A percentile compares a stretch with the other conserved stretches of the same genome.
Conservation (phyloP, 2,888 invertebrate genomes). For the Acronicta alni region DNA sequence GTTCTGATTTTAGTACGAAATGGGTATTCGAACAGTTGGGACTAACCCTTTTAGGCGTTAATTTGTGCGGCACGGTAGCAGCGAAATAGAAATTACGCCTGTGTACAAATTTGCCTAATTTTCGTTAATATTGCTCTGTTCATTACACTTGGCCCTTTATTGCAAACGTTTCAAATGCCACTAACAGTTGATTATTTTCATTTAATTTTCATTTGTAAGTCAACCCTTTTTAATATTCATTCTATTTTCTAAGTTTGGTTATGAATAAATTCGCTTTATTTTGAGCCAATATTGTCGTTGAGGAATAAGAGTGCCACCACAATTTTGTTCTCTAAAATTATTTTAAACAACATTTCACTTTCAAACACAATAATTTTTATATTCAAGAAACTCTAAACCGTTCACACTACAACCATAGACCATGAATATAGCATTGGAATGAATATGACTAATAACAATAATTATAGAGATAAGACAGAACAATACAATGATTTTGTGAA, state of each 20-base stretch:
- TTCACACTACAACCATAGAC: too few species aligned
- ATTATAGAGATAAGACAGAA: slow-evolving; percentile 3
- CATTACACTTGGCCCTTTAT: slow-evolving; percentile 69
- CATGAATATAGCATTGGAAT: background rate
- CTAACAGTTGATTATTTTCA: slow-evolving; percentile 71
- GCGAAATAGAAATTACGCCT: slow-evolving; percentile 73
- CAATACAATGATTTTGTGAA: background rate
- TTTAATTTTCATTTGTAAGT: slow-evolving; percentile 62
- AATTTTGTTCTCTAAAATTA: background rate
- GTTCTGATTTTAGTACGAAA: slow-evolving; percentile 57
- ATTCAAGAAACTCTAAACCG: background rate
- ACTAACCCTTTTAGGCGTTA: slow-evolving; percentile 58
- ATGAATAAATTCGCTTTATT: slow-evolving; percentile 38
- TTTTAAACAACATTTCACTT: background rate
- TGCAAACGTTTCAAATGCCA: slow-evolving; percentile 67
- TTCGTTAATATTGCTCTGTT: slow-evolving; percentile 72
- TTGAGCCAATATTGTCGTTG: slow-evolving; percentile 3
- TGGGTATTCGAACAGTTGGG: slow-evolving; percentile 53
- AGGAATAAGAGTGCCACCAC: background rate
- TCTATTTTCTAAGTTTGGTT: slow-evolving; percentile 35
- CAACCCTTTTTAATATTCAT: slow-evolving; percentile 52
- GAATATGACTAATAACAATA: background rate
- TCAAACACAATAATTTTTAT: background rate
- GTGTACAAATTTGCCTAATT: slow-evolving; percentile 74
- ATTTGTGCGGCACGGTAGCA: slow-evolving; percentile 68